Evolutionary conservation across 2,797 vertebrate species (phyloP), one percentile per base, ranked within the genome.

Genomic region (Falco biarmicus): DNA sequence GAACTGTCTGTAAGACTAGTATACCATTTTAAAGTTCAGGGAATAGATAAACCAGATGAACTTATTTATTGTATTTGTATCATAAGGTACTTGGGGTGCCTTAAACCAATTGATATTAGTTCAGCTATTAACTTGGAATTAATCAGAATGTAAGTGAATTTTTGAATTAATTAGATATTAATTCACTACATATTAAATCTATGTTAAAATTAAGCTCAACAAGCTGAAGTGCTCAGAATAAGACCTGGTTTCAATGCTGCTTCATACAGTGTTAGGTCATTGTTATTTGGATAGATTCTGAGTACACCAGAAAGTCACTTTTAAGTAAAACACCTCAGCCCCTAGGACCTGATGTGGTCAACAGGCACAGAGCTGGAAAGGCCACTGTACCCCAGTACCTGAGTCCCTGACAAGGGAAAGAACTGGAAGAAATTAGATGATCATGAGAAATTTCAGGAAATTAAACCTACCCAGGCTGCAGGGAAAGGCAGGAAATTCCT

Each of bases 21-120:
- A 87, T 87, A 69, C 2, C 15, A 57, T 78, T 91, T 92, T 96
- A 83, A 83, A 94, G 71, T 85, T 92, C n/a, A 71, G 45, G 18
- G 41, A 92, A 87, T 73, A 89, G 45, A 86, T 43, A 60, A 95
- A 77, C 19, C 47, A 75, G 60, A 64, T 68, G 6, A 87, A 91
- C 75, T 70, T 60, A 57, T 60, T 87, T 91, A 57, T 53, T 87
- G 59, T 81, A 69, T 93, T 93, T 94, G 68, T 80, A 70, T 9
- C 10, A 43, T 50, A 64, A 68, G 61, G 41, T 59, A 82, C 25
- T 60, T 94, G 31, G 25, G 31, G 66, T 77, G 19, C 28, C 37
- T 87, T 57, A 92, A 21, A 89, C 89, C 21, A 92, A 84, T 24
- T 75, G 26, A 66, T 75, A 85, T 53, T 89, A 77, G 16, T 90